These are phyloP conservation scores for Leistus spinibarbis DNA, from an alignment of 2,888 invertebrate species.

Conservation along the genomic window DNA sequence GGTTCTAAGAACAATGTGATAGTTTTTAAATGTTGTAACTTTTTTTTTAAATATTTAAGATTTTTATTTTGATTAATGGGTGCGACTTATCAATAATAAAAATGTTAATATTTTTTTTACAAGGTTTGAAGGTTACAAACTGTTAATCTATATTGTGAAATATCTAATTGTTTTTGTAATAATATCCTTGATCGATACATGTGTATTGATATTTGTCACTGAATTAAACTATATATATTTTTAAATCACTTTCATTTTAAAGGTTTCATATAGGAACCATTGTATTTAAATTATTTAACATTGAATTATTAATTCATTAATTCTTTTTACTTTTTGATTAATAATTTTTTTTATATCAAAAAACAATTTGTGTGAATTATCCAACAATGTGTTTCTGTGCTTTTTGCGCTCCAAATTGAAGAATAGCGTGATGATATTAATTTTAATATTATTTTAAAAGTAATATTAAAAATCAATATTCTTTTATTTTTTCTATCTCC, in stretches of 20 bases:
- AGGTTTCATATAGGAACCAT: not conserved
- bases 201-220: conserved; percentile 17
- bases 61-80: not conserved
- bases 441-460: too few relatives aligned
- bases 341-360: too few relatives aligned
- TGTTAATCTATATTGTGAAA: conserved; percentile 21
- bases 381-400: too few relatives aligned
- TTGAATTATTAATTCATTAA: not conserved
- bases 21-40: too few relatives aligned
- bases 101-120: conserved; percentile 3
- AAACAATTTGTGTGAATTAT: too few relatives aligned
- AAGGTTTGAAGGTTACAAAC: conserved; percentile 22
- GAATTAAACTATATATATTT: not conserved
- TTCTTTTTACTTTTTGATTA: not conserved
- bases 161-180: conserved; percentile 25
- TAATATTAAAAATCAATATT: too few relatives aligned
- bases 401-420: too few relatives aligned
- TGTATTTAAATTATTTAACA: not conserved
- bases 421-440: too few relatives aligned
- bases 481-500: too few relatives aligned
- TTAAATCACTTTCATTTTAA: conserved; percentile 18
- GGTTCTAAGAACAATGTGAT: not conserved
- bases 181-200: conserved; percentile 26
- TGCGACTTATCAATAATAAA: not conserved
- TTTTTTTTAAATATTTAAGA: too few relatives aligned